phyloP scores from a whole-genome alignment of 2,797 vertebrate species.

The Sebastes iracundus region DNA sequence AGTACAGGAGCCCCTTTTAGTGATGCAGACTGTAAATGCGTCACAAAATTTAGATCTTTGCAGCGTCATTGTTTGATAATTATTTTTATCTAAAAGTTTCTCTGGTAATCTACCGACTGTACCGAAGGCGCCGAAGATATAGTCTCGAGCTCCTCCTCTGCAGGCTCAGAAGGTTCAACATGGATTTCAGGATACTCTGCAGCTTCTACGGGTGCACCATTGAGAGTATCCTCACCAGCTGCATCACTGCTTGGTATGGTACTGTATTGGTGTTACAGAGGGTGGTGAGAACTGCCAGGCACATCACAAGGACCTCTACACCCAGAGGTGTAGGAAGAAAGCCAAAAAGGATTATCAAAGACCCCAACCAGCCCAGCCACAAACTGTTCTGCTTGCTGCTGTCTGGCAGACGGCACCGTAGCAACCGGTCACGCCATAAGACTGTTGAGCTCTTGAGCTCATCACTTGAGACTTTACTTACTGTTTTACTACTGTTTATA shows the following conservation, averaged over 20 bases:
- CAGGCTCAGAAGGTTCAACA: no score
- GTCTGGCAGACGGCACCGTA: not conserved
- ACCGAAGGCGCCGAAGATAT: not conserved
- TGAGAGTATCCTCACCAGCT: accelerated
- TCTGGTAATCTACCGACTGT: not conserved
- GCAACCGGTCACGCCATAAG: not conserved
- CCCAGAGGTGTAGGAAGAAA: not conserved
- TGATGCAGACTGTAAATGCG: not conserved
- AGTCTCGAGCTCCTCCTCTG: not conserved
- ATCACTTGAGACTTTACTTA: not conserved
- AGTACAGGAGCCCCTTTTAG: not conserved
- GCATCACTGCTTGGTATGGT: not conserved
- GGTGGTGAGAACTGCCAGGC: not conserved
- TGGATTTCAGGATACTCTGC: accelerated
- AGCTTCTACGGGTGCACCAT: not conserved
- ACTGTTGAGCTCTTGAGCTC: not conserved
- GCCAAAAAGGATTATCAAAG: not conserved
- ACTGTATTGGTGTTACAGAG: not conserved
- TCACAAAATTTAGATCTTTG: not conserved
- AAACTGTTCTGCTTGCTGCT: not conserved
- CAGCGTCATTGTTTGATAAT: not conserved
- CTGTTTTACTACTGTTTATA: no score
- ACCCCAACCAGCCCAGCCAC: not conserved
- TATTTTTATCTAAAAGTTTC: not conserved
- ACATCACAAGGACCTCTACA: not conserved